Evolutionary conservation across 2,888 invertebrate genomes (phyloP).

Genomic region (Drymonia ruficornis): DNA sequence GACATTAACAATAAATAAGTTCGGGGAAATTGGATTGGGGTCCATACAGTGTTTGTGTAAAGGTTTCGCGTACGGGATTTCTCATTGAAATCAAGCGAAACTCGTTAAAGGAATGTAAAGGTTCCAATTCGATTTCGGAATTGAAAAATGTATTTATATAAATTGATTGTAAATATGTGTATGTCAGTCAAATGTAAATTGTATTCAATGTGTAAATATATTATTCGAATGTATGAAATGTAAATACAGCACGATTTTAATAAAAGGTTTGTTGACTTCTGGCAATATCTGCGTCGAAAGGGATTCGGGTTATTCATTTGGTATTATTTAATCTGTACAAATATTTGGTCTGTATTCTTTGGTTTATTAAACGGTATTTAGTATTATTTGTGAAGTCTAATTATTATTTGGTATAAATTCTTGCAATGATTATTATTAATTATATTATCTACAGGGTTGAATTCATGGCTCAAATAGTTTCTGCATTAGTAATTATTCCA

Average conservation of each 20-base stretch:
- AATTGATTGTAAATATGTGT: constrained; percentile 51
- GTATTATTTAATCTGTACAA: constrained; percentile 17
- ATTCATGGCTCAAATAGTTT: too few species aligned
- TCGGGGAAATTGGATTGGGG: constrained; percentile 32
- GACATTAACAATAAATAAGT: constrained; percentile 21
- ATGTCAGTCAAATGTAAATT: constrained; percentile 51
- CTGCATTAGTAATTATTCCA: too few species aligned
- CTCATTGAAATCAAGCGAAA: background rate
- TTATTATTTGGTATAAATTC: background rate
- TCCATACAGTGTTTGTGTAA: constrained; percentile 7
- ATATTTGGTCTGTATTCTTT: constrained; percentile 10
- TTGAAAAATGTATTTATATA: constrained; percentile 3
- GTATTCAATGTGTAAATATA: constrained; percentile 68
- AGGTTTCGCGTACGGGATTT: background rate
- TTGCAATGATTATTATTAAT: background rate
- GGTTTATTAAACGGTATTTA: constrained; percentile 5
- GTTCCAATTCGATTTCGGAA: background rate
- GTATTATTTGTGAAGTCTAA: background rate
- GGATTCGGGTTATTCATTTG: constrained; percentile 16
- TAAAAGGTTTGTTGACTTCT: constrained; percentile 63
- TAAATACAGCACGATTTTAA: constrained; percentile 53
- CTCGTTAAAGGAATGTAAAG: background rate
- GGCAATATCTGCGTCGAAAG: constrained; percentile 54
- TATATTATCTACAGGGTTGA: too few species aligned
- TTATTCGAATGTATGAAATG: constrained; percentile 53